phyloP scores from a whole-genome alignment of 2,113 vertebrate species.

The Talpa occidentalis region DNA sequence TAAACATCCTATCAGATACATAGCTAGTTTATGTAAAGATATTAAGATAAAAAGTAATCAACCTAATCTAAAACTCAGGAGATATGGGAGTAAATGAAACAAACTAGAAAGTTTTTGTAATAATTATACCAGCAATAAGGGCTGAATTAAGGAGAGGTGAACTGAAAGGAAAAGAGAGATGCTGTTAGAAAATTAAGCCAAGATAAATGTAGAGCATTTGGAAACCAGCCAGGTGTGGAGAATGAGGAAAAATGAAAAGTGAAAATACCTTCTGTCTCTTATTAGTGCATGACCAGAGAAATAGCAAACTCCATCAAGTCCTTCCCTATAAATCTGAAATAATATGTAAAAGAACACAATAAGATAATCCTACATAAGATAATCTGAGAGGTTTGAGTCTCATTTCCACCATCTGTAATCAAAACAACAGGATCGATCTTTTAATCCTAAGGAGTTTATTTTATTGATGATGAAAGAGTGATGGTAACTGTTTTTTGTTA shows the following conservation, averaged over 20 bases:
- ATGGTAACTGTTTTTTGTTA: background rate
- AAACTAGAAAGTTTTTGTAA: background rate
- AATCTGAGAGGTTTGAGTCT: background rate
- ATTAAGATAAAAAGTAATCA: conserved; percentile 13
- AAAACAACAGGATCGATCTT: background rate
- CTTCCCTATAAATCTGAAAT: background rate
- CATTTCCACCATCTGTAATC: background rate
- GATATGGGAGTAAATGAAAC: background rate
- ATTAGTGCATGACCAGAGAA: background rate
- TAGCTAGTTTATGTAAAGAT: background rate
- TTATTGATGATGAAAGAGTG: background rate
- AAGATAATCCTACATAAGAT: background rate
- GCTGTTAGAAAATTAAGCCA: background rate
- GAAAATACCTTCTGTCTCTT: background rate
- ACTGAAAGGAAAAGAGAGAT: background rate
- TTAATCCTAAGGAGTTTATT: background rate
- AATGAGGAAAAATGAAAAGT: background rate
- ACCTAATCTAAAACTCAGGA: background rate
- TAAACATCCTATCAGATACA: background rate
- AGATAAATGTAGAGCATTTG: background rate
- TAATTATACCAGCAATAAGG: background rate
- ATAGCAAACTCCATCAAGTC: background rate
- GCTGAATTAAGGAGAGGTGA: background rate
- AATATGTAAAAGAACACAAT: background rate
- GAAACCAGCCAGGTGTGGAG: background rate